These are phyloP conservation scores for Ophion obscuratus DNA, from an alignment of 2,888 invertebrate species.

Conservation along the genomic window DNA sequence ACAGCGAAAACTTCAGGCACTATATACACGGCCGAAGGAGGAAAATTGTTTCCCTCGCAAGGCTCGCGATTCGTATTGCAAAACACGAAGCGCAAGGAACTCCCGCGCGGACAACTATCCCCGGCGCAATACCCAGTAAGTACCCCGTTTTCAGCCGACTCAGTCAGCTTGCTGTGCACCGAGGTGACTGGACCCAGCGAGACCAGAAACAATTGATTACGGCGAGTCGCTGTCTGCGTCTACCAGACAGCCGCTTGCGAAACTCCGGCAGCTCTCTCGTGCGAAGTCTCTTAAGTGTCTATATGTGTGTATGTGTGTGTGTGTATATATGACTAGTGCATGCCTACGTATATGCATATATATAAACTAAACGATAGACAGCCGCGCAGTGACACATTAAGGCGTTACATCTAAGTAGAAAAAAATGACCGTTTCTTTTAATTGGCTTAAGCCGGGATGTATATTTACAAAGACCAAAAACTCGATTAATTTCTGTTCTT, in stretches of 20 bases:
- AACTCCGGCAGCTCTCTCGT: slow-evolving; percentile 63
- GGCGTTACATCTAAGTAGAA: too few species aligned
- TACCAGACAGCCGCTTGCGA: slow-evolving; percentile 68
- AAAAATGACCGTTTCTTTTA: too few species aligned
- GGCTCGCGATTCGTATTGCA: neutral
- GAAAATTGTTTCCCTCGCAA: slow-evolving; percentile 7
- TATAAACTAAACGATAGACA: slow-evolving; percentile 31
- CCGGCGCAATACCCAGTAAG: neutral
- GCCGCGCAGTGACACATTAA: slow-evolving; percentile 61
- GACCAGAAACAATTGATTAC: slow-evolving; percentile 68
- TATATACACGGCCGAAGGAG: neutral
- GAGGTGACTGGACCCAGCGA: slow-evolving; percentile 59
- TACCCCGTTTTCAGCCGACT: slow-evolving; percentile 17
- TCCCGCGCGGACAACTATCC: slow-evolving; percentile 14
- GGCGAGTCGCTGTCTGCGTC: slow-evolving; percentile 68
- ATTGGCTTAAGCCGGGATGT: too few species aligned
- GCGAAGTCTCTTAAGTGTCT: slow-evolving; percentile 23
- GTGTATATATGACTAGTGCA: slow-evolving; percentile 5
- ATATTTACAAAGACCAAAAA: too few species aligned
- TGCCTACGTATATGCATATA: neutral
- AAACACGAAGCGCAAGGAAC: neutral
- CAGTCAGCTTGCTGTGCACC: slow-evolving; percentile 29
- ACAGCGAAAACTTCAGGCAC: too few species aligned
- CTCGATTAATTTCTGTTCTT: too few species aligned
- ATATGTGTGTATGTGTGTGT: neutral